These are phyloP conservation scores for Rafetus swinhoei DNA, from an alignment of 2,113 vertebrate species.

Conservation along the genomic window DNA sequence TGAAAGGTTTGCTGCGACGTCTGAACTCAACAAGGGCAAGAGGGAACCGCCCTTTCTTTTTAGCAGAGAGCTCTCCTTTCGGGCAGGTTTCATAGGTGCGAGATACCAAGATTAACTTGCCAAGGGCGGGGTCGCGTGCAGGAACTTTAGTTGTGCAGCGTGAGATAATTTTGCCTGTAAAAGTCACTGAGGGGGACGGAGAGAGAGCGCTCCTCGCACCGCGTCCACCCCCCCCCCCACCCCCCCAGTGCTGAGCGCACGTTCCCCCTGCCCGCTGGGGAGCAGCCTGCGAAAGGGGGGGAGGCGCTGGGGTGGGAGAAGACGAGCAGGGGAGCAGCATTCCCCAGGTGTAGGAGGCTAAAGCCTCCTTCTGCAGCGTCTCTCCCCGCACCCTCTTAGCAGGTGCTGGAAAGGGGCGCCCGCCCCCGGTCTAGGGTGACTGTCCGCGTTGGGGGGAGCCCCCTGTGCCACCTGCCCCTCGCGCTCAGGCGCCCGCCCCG, in stretches of 20 bases:
- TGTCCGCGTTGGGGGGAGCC: too few relatives aligned
- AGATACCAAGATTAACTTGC: background rate
- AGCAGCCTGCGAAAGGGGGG: background rate
- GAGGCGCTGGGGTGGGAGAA: background rate
- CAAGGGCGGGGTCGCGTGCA: background rate
- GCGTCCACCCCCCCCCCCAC: background rate
- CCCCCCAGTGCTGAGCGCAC: background rate
- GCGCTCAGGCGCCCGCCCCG: background rate
- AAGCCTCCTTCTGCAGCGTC: background rate
- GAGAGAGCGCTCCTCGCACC: background rate
- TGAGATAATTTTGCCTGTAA: background rate
- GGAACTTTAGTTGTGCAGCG: constrained; percentile 29
- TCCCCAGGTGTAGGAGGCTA: too few relatives aligned
- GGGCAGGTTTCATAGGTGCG: background rate
- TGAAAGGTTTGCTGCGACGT: background rate
- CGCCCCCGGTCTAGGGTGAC: background rate
- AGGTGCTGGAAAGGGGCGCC: background rate
- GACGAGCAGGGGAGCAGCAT: background rate
- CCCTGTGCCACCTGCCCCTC: too few relatives aligned
- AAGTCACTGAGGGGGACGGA: background rate
- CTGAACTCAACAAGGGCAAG: constrained; percentile 33
- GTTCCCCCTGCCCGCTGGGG: background rate
- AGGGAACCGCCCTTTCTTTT: background rate
- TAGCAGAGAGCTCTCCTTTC: background rate
- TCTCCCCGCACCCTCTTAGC: background rate